These are phyloP conservation scores for Ceramica pisi DNA, from an alignment of 2,888 invertebrate species.

Conservation along the genomic window DNA sequence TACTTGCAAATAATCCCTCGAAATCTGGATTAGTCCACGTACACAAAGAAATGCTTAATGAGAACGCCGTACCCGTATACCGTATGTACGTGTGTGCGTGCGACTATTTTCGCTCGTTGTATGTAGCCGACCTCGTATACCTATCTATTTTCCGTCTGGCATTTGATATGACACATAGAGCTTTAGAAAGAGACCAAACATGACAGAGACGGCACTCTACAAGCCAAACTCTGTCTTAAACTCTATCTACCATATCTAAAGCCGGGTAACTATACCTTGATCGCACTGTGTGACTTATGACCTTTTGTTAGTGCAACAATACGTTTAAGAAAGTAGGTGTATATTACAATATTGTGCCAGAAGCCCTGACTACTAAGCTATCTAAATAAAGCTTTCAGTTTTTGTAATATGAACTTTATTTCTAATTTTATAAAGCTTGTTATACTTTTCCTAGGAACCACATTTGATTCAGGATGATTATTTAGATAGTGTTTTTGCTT, in stretches of 20 bases:
- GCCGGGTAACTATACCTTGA: constrained; percentile 11
- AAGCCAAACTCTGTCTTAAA: constrained; percentile 5
- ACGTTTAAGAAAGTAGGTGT: constrained; percentile 40
- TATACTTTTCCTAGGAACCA: constrained; percentile 6
- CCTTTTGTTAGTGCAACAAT: constrained; percentile 41
- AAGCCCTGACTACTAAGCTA: constrained; percentile 31
- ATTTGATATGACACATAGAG: constrained; percentile 4
- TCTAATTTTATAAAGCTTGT: neutral
- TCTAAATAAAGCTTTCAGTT: constrained; percentile 10
- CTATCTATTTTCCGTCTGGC: neutral
- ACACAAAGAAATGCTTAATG: too few species aligned
- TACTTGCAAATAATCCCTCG: too few species aligned
- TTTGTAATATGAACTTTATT: constrained; percentile 20
- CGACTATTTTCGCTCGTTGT: neutral
- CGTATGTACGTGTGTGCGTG: neutral
- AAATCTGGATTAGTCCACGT: too few species aligned
- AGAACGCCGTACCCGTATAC: too few species aligned
- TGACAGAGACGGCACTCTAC: constrained; percentile 9
- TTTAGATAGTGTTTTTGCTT: constrained; percentile 4
- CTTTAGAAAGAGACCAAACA: constrained; percentile 6
- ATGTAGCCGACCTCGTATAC: neutral
- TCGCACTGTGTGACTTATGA: constrained; percentile 48
- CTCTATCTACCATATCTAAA: constrained; percentile 9
- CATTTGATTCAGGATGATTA: neutral
- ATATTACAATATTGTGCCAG: constrained; percentile 40